phyloP scores from a whole-genome alignment of 2,113 vertebrate genomes.

The Aplodontia rufa region DNA sequence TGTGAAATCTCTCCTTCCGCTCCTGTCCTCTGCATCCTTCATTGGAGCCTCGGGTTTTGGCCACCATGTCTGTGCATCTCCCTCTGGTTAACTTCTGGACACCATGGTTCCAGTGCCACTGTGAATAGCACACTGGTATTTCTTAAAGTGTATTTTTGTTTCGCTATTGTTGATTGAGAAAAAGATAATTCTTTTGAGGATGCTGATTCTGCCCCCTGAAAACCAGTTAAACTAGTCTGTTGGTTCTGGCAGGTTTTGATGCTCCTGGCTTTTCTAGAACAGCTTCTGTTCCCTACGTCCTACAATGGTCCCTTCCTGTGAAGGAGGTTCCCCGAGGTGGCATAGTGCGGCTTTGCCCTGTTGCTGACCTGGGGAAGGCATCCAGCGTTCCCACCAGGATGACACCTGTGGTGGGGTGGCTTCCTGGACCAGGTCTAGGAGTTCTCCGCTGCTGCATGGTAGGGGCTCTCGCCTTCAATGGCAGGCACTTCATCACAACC shows the following conservation, averaged over 20 bases:
- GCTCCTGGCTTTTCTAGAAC: background rate
- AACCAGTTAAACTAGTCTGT: background rate
- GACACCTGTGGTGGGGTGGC: background rate
- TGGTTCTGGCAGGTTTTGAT: background rate
- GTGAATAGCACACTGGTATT: background rate
- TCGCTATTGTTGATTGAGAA: background rate
- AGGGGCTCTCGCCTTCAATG: background rate
- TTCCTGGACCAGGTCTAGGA: background rate
- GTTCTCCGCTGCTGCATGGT: background rate
- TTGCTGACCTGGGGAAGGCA: background rate
- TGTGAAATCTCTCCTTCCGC: too few relatives aligned
- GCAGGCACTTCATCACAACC: background rate
- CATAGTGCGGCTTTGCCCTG: background rate
- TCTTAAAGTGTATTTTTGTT: background rate
- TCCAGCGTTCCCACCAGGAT: background rate
- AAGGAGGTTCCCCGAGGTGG: accelerated
- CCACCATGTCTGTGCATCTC: background rate
- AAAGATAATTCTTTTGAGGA: background rate
- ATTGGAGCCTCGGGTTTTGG: background rate
- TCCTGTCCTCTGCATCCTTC: background rate
- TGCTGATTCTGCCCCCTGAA: background rate
- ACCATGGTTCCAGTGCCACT: background rate
- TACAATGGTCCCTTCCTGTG: background rate
- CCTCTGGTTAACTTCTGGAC: background rate
- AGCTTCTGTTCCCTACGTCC: background rate